Conservation (phyloP, 1,140 invertebrate species). For the Sminthurides bifidus region DNA sequence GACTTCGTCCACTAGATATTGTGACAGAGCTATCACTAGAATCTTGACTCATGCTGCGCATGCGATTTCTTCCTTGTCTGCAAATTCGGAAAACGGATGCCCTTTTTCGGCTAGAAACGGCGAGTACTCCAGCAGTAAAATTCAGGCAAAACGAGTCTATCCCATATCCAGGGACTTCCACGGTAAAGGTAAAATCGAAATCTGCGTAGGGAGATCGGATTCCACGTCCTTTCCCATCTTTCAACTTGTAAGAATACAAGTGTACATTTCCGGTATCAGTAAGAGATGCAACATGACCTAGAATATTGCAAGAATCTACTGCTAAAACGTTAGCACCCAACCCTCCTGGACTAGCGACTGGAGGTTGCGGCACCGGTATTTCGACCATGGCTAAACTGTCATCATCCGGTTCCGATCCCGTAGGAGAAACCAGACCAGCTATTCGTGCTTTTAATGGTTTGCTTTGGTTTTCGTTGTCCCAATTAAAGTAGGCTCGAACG, state of each 20-base stretch:
- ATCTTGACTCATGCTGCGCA: neutral
- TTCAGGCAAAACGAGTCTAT: conserved; percentile 13
- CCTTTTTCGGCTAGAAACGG: conserved; percentile 2
- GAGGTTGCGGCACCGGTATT: conserved; percentile 20
- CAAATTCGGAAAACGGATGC: conserved; percentile 16
- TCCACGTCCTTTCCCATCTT: conserved; percentile 24
- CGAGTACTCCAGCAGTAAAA: conserved; percentile 19
- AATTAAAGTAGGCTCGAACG: conserved; percentile 29
- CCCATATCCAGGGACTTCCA: conserved; percentile 13
- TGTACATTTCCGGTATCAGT: conserved; percentile 19
- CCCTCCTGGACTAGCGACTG: conserved; percentile 2
- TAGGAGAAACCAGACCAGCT: conserved; percentile 44
- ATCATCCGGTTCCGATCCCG: conserved; percentile 19
- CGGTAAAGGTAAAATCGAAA: conserved; percentile 24
- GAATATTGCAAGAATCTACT: conserved; percentile 20
- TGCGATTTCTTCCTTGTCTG: conserved; percentile 11
- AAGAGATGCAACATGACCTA: conserved; percentile 25
- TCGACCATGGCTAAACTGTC: conserved; percentile 27
- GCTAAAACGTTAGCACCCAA: neutral
- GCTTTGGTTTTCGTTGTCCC: conserved; percentile 15
- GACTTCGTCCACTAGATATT: neutral
- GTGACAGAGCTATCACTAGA: neutral
- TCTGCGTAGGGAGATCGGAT: conserved; percentile 23
- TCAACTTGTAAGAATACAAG: conserved; percentile 23
- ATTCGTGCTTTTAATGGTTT: conserved; percentile 54